Percentiles rank a stretch among this genome's conserved stretches.
Evolutionary conservation across 30 jellyfish, hydroid and myxozoan genomes (phyloP).

Genomic region (Sanderia malayensis): DNA sequence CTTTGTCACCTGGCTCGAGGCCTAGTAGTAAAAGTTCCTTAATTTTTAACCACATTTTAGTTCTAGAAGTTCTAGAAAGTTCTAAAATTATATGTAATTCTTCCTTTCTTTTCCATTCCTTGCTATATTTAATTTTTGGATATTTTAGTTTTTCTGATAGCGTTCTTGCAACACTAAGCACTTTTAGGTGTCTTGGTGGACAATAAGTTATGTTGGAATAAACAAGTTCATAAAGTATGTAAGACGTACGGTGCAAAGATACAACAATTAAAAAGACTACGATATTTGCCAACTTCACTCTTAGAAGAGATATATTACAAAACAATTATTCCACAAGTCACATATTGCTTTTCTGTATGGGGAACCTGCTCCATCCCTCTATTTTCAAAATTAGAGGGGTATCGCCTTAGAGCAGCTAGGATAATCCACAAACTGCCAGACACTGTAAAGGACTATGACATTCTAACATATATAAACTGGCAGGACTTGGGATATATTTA

Average conservation of each 20-base stretch:
- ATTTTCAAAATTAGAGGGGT: conserved; percentile 21
- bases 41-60: too few relatives aligned
- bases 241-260: conserved; percentile 47
- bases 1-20: too few relatives aligned
- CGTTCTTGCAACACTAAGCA: too few relatives aligned
- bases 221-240: conserved; percentile 25
- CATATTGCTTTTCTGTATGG: conserved; percentile 48
- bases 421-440: conserved; percentile 26
- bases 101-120: too few relatives aligned
- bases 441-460: conserved; percentile 24
- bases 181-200: too few relatives aligned
- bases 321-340: conserved; percentile 46
- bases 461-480: conserved; percentile 48
- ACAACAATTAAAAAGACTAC: conserved; percentile 31
- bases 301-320: conserved; percentile 38
- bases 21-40: too few relatives aligned
- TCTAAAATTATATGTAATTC: too few relatives aligned
- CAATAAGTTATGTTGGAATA: too few relatives aligned
- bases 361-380: conserved; percentile 44
- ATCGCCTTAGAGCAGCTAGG: conserved; percentile 48
- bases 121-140: too few relatives aligned
- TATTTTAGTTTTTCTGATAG: too few relatives aligned
- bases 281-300: conserved; percentile 35
- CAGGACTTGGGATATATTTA: conserved; percentile 42
- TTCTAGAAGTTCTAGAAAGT: too few relatives aligned